Conservation (phyloP, 2,797 vertebrate genomes). For the Ceyx erithaca region DNA sequence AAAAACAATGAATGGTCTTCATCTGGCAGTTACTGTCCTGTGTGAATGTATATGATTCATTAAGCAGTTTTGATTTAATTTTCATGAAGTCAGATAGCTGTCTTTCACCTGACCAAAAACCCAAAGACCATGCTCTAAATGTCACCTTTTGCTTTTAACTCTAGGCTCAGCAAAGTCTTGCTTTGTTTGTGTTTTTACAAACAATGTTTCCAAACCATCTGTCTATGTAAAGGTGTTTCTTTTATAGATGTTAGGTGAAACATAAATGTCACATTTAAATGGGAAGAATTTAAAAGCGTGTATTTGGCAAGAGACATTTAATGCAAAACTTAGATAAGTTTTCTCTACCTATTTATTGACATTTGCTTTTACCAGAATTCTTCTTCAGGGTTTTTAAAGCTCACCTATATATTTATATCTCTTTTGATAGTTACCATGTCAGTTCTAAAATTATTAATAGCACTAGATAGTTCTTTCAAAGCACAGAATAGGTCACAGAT, state of each 20-base stretch:
- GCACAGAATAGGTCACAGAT: background rate
- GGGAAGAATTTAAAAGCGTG: background rate
- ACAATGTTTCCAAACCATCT: background rate
- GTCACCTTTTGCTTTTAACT: background rate
- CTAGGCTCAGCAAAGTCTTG: background rate
- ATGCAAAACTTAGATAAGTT: background rate
- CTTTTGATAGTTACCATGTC: background rate
- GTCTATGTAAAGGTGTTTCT: background rate
- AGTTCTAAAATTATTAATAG: background rate
- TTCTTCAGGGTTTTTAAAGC: background rate
- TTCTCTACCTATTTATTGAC: background rate
- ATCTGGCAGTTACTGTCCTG: background rate
- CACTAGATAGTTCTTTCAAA: background rate
- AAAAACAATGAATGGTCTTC: background rate
- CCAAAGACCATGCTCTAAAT: too few relatives aligned
- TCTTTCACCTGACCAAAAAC: background rate
- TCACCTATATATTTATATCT: background rate
- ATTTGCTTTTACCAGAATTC: background rate
- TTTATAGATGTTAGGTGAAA: background rate
- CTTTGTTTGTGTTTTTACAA: background rate
- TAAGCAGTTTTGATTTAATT: background rate
- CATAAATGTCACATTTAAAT: rapidly evolving
- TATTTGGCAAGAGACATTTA: background rate
- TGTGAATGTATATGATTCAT: background rate
- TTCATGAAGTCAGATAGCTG: background rate